A percentile compares a stretch with the other conserved stretches of the same genome.
Conservation (phyloP, 1,140 invertebrate species). For the Homalodisca vitripennis region DNA sequence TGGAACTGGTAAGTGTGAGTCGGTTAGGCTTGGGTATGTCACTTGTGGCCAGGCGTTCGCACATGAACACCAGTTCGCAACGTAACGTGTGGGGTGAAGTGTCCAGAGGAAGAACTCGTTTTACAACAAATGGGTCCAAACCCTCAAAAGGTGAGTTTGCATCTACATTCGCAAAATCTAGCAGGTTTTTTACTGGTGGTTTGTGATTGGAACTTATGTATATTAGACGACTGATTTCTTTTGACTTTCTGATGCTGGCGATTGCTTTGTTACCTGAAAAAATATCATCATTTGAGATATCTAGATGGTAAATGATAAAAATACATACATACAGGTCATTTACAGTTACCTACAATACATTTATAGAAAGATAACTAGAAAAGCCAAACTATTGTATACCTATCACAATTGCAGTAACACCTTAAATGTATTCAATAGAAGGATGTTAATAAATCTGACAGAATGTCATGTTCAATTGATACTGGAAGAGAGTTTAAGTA, state of each 20-base stretch:
- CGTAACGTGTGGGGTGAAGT: neutral
- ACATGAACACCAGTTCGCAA: neutral
- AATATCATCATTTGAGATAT: too few relatives aligned
- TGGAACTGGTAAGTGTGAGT: neutral
- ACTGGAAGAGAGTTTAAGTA: too few relatives aligned
- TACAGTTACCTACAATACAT: too few relatives aligned
- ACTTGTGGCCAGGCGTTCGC: neutral
- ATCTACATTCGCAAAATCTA: neutral
- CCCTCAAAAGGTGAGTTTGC: neutral
- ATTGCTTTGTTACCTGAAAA: neutral
- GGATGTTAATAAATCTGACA: too few relatives aligned
- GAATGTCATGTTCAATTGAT: too few relatives aligned
- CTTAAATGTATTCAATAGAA: too few relatives aligned
- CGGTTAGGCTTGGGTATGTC: neutral
- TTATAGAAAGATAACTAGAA: too few relatives aligned
- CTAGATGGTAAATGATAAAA: too few relatives aligned
- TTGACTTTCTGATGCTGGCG: neutral
- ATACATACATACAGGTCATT: too few relatives aligned
- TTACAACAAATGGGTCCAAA: neutral
- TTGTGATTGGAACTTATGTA: neutral
- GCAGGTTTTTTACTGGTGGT: neutral
- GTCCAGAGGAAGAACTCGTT: constrained; percentile 1
- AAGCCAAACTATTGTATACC: too few relatives aligned
- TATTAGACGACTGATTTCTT: neutral
- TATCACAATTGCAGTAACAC: too few relatives aligned